phyloP scores from a whole-genome alignment of 2,113 vertebrate species.

The Hemiscyllium ocellatum region DNA sequence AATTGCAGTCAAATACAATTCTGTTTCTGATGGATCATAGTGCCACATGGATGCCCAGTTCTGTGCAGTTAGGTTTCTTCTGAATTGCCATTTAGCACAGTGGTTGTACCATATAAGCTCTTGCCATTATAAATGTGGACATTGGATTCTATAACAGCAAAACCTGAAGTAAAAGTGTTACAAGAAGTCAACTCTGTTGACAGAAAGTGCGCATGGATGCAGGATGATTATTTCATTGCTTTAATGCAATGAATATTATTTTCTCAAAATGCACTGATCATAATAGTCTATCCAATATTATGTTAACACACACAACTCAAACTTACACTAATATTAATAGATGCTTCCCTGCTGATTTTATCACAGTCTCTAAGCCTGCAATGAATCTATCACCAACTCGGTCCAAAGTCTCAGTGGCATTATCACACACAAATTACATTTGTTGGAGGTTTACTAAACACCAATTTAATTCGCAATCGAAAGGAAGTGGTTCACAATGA shows the following conservation, averaged over 20 bases:
- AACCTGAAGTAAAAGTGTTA: not conserved
- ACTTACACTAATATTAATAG: not conserved
- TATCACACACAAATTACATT: constrained; percentile 19
- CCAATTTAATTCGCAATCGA: not conserved
- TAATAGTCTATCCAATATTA: not conserved
- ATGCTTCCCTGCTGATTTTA: not conserved
- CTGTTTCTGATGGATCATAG: not conserved
- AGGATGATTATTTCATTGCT: not conserved
- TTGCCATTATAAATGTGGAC: not conserved
- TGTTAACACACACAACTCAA: not conserved
- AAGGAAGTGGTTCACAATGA: not conserved
- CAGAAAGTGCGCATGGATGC: not conserved
- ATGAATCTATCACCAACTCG: not conserved
- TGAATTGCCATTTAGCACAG: not conserved
- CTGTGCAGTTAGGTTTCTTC: not conserved
- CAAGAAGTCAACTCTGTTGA: not conserved
- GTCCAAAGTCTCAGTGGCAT: not conserved
- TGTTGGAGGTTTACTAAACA: not conserved
- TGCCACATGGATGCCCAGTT: not conserved
- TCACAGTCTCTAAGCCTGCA: not conserved
- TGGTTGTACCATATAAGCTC: not conserved
- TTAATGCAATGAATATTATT: not conserved
- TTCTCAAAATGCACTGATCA: not conserved
- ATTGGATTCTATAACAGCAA: not conserved
- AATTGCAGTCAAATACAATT: not conserved